These are phyloP conservation scores for Panulirus ornatus DNA, from an alignment of 1,140 invertebrate species.

Conservation along the genomic window DNA sequence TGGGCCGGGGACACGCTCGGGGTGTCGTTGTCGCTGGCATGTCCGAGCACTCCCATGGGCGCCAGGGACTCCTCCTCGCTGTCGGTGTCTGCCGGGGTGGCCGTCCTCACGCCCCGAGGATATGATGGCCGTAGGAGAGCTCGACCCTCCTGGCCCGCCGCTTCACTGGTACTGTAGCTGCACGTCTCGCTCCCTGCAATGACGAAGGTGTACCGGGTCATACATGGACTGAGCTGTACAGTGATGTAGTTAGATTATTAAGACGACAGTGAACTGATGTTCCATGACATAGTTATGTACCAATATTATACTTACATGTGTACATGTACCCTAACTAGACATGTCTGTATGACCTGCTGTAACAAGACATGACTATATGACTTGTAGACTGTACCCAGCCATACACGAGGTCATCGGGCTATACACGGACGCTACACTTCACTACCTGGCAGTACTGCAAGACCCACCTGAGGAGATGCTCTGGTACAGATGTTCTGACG, in stretches of 20 bases:
- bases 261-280: no score
- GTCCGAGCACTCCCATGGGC: not conserved
- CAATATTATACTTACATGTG: no score
- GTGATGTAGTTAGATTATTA: no score
- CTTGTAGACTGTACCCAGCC: no score
- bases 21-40: slow-evolving; percentile 59
- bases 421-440: no score
- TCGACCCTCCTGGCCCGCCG: slow-evolving; percentile 52
- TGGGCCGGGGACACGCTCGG: slow-evolving; percentile 49
- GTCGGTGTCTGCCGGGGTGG: slow-evolving; percentile 50
- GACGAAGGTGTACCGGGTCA: no score
- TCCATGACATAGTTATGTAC: no score
- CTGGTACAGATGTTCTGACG: slow-evolving; percentile 66
- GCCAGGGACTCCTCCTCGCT: slow-evolving; percentile 66
- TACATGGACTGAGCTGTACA: no score
- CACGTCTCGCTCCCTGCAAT: slow-evolving; percentile 62
- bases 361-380: not conserved
- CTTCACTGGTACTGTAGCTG: slow-evolving; percentile 65
- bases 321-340: not conserved
- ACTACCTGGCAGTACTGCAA: no score
- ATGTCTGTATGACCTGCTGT: not conserved
- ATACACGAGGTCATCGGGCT: no score
- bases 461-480: slow-evolving; percentile 63
- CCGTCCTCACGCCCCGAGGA: not conserved
- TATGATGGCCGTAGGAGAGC: slow-evolving; percentile 40